Base-by-base conservation (phyloP, 2,888 invertebrate species). In the Oxytorus armatus region DNA sequence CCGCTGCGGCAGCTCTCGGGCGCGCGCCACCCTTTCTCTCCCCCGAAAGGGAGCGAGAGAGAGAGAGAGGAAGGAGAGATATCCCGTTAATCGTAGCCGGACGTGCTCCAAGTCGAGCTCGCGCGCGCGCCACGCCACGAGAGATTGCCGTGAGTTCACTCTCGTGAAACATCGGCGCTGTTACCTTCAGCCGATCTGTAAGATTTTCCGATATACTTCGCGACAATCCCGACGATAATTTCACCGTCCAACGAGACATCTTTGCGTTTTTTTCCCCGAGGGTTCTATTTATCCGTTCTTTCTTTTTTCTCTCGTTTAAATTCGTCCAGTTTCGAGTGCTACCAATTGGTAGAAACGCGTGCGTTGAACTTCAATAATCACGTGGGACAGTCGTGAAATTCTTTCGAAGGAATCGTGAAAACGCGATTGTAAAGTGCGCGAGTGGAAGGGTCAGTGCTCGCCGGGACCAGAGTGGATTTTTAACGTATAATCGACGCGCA, bases 1-100 rank as follows among this genome's bases (percentile, higher is more conserved):
- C 80, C 77, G 72, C 82, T 76, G 70, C 83, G 84, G 79, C 81
- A 81, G 81, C 77, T 82, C 69, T 18, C 59, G 70, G 65, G 77
- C 61, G 69, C 72, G 68, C 47, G 63, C 73, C 72, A 77, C 72
- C 77, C 77, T 69, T 77, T 68, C 74, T 51, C 69, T 74, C 72
- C 65, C 66, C 36, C 36, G 61, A 53, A 47, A 68, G 61, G 72
- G 55, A 23, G 1, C 63, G 57, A 66, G 57, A 55, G 72, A 73
- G 42, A 59, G 61, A 73, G 63, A 69, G 82, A 77, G 73, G 77
- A 77, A 73, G 65, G 74, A 77, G 77, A 78, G 80, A 63, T 74
- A 47, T 72, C 76, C 70, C 81, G 75, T 79, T 75, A 73, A 79
- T 76, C 70, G 70, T 68, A 69, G 82, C 80, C 76, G 79, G 77